These are phyloP conservation scores for Acromyrmex echinatior DNA, from an alignment of 1,140 invertebrate species.

Conservation along the genomic window DNA sequence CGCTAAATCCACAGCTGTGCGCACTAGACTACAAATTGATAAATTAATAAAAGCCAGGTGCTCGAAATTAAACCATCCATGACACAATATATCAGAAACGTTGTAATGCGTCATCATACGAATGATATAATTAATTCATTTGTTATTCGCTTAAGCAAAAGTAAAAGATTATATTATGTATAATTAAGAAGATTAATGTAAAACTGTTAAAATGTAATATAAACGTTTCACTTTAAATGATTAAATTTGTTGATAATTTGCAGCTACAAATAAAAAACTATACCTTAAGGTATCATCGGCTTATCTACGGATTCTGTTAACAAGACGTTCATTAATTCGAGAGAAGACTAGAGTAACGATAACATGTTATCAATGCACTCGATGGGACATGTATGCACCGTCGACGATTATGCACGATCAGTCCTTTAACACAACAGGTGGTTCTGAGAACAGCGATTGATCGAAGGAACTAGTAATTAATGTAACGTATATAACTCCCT, in stretches of 20 bases:
- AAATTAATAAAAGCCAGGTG: conserved; percentile 31
- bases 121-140: not conserved
- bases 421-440: conserved; percentile 61
- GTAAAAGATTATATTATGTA: not conserved
- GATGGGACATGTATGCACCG: conserved; percentile 13
- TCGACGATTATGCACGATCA: conserved; percentile 33
- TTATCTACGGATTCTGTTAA: conserved; percentile 27
- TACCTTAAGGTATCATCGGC: not conserved
- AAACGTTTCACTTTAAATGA: not conserved
- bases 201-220: no score
- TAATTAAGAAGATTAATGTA: not conserved
- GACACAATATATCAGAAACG: not conserved
- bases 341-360: not conserved
- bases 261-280: not conserved
- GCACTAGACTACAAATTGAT: not conserved
- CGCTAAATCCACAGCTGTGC: conserved; percentile 14
- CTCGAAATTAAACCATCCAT: conserved; percentile 6
- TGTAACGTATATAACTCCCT: conserved; percentile 47
- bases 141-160: conserved; percentile 10
- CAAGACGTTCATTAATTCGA: conserved; percentile 21
- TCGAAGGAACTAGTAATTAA: conserved; percentile 60
- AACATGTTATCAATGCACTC: conserved; percentile 53
- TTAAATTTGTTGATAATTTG: not conserved
- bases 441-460: conserved; percentile 48
- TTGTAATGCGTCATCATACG: not conserved